Base-by-base conservation (phyloP, 2,888 invertebrate genomes). In the Cantharis flavilabris region DNA sequence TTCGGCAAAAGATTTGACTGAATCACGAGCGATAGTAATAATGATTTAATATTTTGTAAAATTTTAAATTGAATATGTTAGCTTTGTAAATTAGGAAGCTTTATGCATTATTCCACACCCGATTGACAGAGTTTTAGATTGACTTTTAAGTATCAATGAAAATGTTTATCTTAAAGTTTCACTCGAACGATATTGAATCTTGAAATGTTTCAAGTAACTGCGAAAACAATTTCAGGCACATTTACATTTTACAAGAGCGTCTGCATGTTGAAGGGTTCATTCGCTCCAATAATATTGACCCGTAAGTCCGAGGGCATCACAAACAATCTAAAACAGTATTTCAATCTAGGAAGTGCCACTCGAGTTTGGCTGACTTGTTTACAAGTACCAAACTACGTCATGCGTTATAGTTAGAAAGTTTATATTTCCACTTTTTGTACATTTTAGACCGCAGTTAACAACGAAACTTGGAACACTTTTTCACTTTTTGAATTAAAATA, bases 311-410 rank as follows among this genome's bases (percentile, higher is more conserved):
- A 82, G 83, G 83, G 81, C 83, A 83, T 79, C 79, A 81, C 82
- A 83, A 83, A 83, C 83, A 83, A 82, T 83, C 82, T 82, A 82
- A 82, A 82, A 81, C 82, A 84, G 82, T 82, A 84, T 85, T 84
- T 82, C 84, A 84, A 84, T 83, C 83, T 83, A 81, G 82, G 80
- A 82, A 82, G 80, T 81, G 81, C 84, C 84, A 81, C 83, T 85
- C 78, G 82, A 83, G 80, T 82, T 80, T 83, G 84, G 81, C 81
- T 82, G 82, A 83, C 82, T 83, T 82, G 81, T 81, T 80, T 80
- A 79, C 77, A 80, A 80, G 81, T 81, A 72, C 75, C 77, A 63
- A 71, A 33, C 71, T 76, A 76, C 73, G 73, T 76, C 78, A 73
- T 79, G 72, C 74, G 76, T 79, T 79, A 79, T 72, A 76, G 78